A percentile compares a stretch with the other conserved stretches of the same genome.
These are phyloP conservation scores for Aphis gossypii DNA, from an alignment of 1,140 invertebrate species.

Conservation along the genomic window DNA sequence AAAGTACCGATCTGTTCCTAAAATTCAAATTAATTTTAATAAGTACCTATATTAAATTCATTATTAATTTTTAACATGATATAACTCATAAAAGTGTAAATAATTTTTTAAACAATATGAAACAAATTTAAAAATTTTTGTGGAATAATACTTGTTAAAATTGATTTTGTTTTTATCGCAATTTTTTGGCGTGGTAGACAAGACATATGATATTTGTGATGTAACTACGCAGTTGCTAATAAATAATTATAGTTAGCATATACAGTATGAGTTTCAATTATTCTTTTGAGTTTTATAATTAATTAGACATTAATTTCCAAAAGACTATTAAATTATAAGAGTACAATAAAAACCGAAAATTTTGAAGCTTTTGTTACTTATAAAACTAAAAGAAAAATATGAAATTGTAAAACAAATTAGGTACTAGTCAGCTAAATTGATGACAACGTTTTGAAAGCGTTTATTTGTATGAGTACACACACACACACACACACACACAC, in stretches of 20 bases:
- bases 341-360: background rate
- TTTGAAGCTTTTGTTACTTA: background rate
- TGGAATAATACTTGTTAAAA: background rate
- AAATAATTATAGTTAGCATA: background rate
- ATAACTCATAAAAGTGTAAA: background rate
- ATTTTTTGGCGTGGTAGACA: background rate
- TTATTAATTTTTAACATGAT: background rate
- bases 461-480: background rate
- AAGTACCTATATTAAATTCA: background rate
- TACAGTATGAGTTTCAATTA: background rate
- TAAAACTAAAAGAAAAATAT: background rate
- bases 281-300: background rate
- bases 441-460: constrained; percentile 29
- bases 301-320: background rate
- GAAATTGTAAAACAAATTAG: background rate
- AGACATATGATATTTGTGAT: background rate
- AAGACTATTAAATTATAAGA: background rate
- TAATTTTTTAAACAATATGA: background rate
- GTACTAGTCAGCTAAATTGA: background rate
- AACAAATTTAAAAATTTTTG: background rate
- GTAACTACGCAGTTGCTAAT: background rate
- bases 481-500: no score
- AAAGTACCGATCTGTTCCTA: background rate
- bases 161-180: background rate
- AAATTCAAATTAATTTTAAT: background rate